Evolutionary conservation across 1,140 invertebrate genomes (phyloP).

Genomic region (Platyscapa corneri): DNA sequence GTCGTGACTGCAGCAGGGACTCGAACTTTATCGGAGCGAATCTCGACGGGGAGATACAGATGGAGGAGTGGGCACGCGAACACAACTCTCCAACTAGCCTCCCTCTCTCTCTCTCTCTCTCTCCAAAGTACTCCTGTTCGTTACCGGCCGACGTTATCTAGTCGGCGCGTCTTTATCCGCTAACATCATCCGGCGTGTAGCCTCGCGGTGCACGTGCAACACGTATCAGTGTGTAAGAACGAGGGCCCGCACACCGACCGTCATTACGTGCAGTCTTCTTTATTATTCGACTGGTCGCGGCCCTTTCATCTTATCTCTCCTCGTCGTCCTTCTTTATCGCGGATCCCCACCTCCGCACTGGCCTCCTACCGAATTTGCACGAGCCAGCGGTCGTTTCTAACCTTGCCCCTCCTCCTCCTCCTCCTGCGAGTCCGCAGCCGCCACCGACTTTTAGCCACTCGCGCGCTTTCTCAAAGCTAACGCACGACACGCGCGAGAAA

Average conservation of each 20-base stretch:
- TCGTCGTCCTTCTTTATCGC: conserved; percentile 15
- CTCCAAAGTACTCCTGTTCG: neutral
- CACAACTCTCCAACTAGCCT: conserved; percentile 4
- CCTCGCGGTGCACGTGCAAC: neutral
- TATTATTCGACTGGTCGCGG: conserved; percentile 29
- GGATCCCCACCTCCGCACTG: neutral
- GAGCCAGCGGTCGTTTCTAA: neutral
- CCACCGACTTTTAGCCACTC: neutral
- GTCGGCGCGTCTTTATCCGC: conserved; percentile 21
- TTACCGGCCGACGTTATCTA: conserved; percentile 5
- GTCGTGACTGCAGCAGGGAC: neutral
- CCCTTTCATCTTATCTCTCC: conserved; percentile 35
- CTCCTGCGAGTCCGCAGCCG: too few relatives aligned
- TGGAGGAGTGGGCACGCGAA: neutral
- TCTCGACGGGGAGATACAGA: conserved; percentile 25
- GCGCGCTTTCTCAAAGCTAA: neutral
- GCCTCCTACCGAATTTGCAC: conserved; percentile 8
- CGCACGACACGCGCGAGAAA: conserved; percentile 4
- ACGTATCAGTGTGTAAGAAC: neutral
- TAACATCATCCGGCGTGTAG: neutral
- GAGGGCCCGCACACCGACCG: neutral
- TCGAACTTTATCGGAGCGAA: neutral
- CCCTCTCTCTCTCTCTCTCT: neutral
- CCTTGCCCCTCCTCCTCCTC: neutral
- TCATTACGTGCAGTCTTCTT: neutral